Evolutionary conservation across 2,888 invertebrate genomes (phyloP).

Genomic region (Orthonychiurus folsomi): DNA sequence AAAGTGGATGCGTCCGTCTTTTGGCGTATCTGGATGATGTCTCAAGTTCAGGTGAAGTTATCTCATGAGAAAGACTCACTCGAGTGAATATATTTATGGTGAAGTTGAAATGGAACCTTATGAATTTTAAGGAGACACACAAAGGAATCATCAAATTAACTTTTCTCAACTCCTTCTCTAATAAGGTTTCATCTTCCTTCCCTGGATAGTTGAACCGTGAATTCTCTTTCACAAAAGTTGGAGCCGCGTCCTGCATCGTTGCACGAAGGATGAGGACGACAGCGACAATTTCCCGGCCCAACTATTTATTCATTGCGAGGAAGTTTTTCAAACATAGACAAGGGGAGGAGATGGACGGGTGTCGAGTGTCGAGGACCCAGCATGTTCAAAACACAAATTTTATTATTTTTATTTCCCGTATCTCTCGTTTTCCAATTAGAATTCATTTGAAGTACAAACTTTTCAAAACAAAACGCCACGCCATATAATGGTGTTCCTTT

Average conservation of each 20-base stretch:
- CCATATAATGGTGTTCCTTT: too few species aligned
- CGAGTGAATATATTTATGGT: neutral
- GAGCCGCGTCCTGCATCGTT: too few species aligned
- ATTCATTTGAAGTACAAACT: neutral
- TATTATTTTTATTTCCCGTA: neutral
- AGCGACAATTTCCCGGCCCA: too few species aligned
- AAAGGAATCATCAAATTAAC: constrained; percentile 1
- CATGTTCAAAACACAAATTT: neutral
- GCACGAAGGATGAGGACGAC: too few species aligned
- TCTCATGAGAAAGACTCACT: too few species aligned
- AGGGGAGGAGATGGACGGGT: too few species aligned
- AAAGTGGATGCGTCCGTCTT: too few species aligned
- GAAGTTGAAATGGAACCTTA: neutral
- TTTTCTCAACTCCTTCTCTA: neutral
- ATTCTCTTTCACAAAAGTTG: neutral
- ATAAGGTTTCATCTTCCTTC: neutral
- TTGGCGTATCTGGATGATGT: too few species aligned
- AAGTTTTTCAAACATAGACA: too few species aligned
- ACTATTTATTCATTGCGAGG: too few species aligned
- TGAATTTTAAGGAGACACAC: constrained; percentile 1
- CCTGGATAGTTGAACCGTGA: neutral
- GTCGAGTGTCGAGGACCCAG: too few species aligned
- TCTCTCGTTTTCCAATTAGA: neutral
- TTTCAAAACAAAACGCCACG: neutral
- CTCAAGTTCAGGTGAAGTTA: too few species aligned